Conservation (phyloP, 2,797 vertebrate genomes). For the Tarsius wallacei region DNA sequence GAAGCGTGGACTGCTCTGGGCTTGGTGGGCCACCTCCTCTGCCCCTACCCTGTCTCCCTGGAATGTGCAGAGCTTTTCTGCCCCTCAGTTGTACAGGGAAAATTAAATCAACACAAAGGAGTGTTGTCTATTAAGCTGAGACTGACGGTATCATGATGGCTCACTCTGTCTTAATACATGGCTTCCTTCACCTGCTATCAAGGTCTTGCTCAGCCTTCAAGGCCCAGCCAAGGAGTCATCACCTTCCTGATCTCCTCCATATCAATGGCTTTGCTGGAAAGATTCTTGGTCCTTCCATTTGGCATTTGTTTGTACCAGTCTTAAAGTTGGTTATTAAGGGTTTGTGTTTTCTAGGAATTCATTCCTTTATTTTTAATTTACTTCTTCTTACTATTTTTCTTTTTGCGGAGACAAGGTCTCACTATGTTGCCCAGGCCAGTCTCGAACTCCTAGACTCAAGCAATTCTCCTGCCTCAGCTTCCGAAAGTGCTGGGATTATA, state of each 20-base stretch:
- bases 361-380: background rate
- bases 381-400: no score
- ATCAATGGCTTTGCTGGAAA: background rate
- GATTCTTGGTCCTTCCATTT: background rate
- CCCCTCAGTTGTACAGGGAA: background rate
- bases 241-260: background rate
- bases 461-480: no score
- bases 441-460: no score
- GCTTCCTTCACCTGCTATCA: background rate
- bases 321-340: background rate
- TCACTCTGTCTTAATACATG: background rate
- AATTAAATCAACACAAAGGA: background rate
- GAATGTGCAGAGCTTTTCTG: background rate
- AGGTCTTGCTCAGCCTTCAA: background rate
- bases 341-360: conserved; percentile 1
- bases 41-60: background rate
- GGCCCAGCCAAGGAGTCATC: background rate
- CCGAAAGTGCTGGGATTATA: no score
- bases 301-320: background rate
- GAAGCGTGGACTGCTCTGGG: background rate
- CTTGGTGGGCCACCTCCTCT: background rate
- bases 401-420: no score
- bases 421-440: no score
- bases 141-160: background rate
- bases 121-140: background rate